These are phyloP conservation scores for Cistogaster globosa DNA, from an alignment of 2,888 invertebrate genomes.

Conservation along the genomic window DNA sequence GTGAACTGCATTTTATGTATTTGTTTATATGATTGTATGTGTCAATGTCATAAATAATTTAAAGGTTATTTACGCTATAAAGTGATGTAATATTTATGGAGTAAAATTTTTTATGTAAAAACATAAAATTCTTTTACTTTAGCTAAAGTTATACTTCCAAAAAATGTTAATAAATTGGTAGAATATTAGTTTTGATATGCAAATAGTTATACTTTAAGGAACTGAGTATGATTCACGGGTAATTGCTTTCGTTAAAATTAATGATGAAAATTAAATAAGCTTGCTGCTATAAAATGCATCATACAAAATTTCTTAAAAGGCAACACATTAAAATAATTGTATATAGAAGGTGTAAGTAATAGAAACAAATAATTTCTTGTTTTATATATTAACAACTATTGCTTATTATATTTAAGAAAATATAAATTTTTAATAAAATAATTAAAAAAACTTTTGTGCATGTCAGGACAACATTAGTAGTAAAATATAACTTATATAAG, in stretches of 20 bases:
- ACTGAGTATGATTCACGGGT: no score
- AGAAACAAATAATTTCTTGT: neutral
- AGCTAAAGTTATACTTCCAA: no score
- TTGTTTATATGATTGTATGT: slow-evolving; percentile 17
- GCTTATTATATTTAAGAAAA: neutral
- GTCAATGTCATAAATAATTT: slow-evolving; percentile 38
- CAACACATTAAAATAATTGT: neutral
- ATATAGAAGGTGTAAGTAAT: no score
- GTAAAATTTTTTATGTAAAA: slow-evolving; percentile 6
- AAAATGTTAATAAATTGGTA: no score
- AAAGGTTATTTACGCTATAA: slow-evolving; percentile 55
- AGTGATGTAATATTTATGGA: slow-evolving; percentile 8
- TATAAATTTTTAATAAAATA: neutral
- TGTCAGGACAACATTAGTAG: no score
- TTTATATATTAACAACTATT: neutral
- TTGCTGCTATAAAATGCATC: neutral
- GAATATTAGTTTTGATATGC: no score
- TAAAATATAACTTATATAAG: no score
- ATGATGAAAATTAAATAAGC: slow-evolving; percentile 25
- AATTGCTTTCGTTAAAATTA: neutral
- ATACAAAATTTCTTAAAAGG: neutral
- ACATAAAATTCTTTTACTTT: neutral
- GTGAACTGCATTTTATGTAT: slow-evolving; percentile 1
- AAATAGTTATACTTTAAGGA: no score
- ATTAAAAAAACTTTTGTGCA: no score